A percentile compares a stretch with the other conserved stretches of the same genome.
Conservation (phyloP, 30 jellyfish, hydroid and myxozoan species). For the Catostylus mosaicus region DNA sequence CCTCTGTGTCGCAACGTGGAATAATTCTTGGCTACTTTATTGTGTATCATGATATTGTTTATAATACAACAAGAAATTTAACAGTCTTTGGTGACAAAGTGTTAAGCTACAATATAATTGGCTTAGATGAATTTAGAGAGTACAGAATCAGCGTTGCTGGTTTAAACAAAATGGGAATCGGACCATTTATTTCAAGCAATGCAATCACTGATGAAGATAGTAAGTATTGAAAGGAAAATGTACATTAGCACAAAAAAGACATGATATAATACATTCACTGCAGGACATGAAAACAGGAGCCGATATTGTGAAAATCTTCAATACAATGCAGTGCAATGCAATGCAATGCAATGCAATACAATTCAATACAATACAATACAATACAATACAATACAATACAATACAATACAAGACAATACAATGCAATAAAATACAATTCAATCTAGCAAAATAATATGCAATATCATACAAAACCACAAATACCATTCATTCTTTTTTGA, state of each 20-base stretch:
- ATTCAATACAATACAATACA: not conserved
- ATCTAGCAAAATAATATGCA: not conserved
- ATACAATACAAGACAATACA: too few species aligned
- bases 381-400: not conserved
- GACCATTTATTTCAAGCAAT: constrained; percentile 30
- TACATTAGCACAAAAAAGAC: too few species aligned
- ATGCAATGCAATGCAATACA: not conserved
- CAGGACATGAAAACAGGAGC: not conserved
- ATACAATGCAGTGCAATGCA: constrained; percentile 4
- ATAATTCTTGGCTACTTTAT: constrained; percentile 42
- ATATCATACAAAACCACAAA: too few species aligned
- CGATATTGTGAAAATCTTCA: not conserved
- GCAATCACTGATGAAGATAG: constrained; percentile 65
- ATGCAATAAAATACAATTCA: not conserved
- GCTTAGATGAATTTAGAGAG: constrained; percentile 56
- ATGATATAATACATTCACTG: not conserved
- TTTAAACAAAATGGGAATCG: constrained; percentile 50
- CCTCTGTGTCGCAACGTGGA: constrained; percentile 48
- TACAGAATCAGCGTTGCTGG: constrained; percentile 59
- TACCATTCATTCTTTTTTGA: too few species aligned
- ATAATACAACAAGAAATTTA: constrained; percentile 35
- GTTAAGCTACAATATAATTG: constrained; percentile 46
- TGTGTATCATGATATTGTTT: constrained; percentile 16
- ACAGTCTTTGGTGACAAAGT: constrained; percentile 22
- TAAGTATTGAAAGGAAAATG: constrained; percentile 8